phyloP scores from a whole-genome alignment of 2,888 invertebrate species.

The Caenorhabditis drosophilae region DNA sequence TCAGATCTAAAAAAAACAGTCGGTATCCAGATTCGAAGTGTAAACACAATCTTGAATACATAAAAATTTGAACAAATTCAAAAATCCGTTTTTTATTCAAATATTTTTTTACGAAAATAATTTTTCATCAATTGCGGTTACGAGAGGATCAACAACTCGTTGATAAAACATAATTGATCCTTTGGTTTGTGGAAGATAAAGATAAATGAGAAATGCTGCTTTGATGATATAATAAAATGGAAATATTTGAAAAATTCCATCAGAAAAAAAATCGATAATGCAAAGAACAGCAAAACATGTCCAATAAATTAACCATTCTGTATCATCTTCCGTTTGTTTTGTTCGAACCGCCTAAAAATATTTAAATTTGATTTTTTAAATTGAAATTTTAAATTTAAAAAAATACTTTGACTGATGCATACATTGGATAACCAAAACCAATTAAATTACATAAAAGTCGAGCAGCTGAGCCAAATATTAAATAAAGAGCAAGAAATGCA shows the following conservation, averaged over 20 bases:
- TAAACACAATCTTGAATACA: too few species aligned
- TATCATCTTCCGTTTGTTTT: slow-evolving; percentile 70
- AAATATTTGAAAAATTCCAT: slow-evolving; percentile 82
- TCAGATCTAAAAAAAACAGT: too few species aligned
- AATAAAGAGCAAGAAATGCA: slow-evolving; percentile 78
- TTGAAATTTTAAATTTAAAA: not conserved
- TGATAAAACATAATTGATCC: slow-evolving; percentile 71
- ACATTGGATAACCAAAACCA: slow-evolving; percentile 93
- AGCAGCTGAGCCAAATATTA: slow-evolving; percentile 92
- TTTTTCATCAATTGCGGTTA: slow-evolving; percentile 70
- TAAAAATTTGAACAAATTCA: too few species aligned
- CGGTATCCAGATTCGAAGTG: too few species aligned
- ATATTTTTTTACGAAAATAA: too few species aligned
- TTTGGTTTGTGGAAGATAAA: slow-evolving; percentile 71
- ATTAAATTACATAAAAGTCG: slow-evolving; percentile 91
- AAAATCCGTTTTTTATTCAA: too few species aligned
- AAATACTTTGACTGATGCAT: slow-evolving; percentile 73
- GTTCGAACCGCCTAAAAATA: slow-evolving; percentile 71
- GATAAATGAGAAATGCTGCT: slow-evolving; percentile 71
- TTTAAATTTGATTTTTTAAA: not conserved
- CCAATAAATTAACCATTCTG: slow-evolving; percentile 95
- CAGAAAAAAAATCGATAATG: slow-evolving; percentile 88
- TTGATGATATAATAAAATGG: slow-evolving; percentile 77
- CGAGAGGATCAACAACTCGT: slow-evolving; percentile 70
- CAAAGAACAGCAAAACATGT: slow-evolving; percentile 91